phyloP scores from a whole-genome alignment of 2,113 vertebrate species.

The Microtus oregoni region DNA sequence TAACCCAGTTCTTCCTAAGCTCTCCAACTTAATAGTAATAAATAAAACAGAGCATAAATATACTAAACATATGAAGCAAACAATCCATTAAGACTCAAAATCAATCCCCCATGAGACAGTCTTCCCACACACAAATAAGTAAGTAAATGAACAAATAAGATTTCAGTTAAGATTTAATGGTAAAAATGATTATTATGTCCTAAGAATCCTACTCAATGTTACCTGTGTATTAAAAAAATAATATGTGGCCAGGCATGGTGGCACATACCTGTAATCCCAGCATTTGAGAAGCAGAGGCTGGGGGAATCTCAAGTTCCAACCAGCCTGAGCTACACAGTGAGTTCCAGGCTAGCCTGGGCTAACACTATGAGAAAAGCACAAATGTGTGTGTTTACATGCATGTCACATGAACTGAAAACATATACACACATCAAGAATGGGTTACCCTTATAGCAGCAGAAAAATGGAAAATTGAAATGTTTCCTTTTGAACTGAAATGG shows the following conservation, averaged over 20 bases:
- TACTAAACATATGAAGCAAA: neutral
- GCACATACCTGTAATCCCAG: neutral
- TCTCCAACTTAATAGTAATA: neutral
- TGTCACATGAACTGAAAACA: neutral
- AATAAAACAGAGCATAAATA: neutral
- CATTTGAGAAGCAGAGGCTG: neutral
- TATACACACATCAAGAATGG: neutral
- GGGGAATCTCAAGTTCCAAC: neutral
- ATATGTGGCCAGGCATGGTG: neutral
- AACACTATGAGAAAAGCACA: neutral
- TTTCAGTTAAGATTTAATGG: neutral
- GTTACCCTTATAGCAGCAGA: neutral
- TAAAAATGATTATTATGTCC: neutral
- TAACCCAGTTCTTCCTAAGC: neutral
- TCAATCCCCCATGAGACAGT: neutral
- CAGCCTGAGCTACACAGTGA: neutral
- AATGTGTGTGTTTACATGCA: neutral
- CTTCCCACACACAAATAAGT: neutral
- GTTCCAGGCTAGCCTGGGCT: neutral
- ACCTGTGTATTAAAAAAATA: neutral
- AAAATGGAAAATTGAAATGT: neutral
- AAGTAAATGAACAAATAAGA: neutral
- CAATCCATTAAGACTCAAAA: neutral
- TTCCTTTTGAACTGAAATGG: neutral
- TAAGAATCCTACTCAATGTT: neutral